Evolutionary conservation across 2,113 vertebrate species (phyloP).

Genomic region (Tragelaphus buxtoni): DNA sequence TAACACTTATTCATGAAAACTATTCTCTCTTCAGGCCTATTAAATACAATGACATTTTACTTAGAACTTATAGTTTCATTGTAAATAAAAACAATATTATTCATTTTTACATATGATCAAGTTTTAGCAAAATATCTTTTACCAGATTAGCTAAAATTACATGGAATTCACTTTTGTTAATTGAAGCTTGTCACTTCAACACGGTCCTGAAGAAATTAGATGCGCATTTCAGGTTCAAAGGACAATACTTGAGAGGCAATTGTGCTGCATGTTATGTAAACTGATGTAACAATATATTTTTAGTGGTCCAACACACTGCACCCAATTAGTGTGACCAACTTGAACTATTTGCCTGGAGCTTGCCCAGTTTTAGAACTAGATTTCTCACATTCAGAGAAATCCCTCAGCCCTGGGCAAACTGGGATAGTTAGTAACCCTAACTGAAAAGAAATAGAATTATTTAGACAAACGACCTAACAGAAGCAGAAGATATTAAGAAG

Average conservation of each 20-base stretch:
- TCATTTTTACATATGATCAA: conserved; percentile 49
- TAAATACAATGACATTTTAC: conserved; percentile 32
- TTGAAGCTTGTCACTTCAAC: conserved; percentile 36
- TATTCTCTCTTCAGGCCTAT: conserved; percentile 5
- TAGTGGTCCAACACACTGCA: neutral
- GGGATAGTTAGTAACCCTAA: neutral
- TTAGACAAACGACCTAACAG: neutral
- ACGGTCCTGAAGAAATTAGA: conserved; percentile 38
- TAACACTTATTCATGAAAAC: neutral
- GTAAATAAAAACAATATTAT: conserved; percentile 43
- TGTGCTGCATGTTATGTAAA: conserved; percentile 45
- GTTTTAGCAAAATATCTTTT: conserved; percentile 48
- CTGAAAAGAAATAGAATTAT: neutral
- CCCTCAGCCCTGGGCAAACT: neutral
- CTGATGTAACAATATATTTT: neutral
- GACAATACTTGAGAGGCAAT: conserved; percentile 39
- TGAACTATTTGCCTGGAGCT: neutral
- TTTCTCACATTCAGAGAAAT: neutral
- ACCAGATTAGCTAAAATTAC: conserved; percentile 61
- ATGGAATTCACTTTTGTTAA: conserved; percentile 42
- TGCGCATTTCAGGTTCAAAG: conserved; percentile 49
- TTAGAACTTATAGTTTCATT: conserved; percentile 3
- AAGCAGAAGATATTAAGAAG: no score
- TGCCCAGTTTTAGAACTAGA: neutral
- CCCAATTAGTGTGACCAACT: neutral